Conservation (phyloP, 2,797 vertebrate species). For the Manis javanica region DNA sequence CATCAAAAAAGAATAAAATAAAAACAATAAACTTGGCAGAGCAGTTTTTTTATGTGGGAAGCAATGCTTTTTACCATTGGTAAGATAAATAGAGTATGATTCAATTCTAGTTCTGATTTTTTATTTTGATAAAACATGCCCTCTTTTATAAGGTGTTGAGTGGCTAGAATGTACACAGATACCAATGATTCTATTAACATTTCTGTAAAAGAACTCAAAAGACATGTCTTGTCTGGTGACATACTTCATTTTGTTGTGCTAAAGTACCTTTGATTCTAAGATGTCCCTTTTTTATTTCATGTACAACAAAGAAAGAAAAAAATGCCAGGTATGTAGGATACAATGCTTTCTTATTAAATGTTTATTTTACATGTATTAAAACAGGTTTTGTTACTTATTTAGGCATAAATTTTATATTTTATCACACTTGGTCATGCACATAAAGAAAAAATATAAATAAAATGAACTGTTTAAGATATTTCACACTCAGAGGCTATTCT, state of each 20-base stretch:
- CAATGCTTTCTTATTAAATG: not conserved
- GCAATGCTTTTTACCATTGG: not conserved
- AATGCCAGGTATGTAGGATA: not conserved
- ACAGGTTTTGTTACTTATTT: not conserved
- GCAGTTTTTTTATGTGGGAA: not conserved
- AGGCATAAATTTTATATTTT: not conserved
- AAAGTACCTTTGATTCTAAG: not conserved
- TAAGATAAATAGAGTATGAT: not conserved
- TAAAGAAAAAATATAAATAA: not conserved
- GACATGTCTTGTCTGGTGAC: not conserved
- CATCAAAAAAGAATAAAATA: slow-evolving; percentile 34
- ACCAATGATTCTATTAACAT: not conserved
- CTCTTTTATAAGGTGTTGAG: not conserved
- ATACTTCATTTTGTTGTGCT: not conserved
- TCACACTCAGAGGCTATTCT: not conserved
- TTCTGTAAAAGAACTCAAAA: not conserved
- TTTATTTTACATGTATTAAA: not conserved
- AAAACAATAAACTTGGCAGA: slow-evolving; percentile 31
- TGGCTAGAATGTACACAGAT: not conserved
- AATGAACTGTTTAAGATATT: not conserved
- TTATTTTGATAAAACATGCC: not conserved
- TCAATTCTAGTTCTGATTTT: not conserved
- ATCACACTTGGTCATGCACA: not conserved
- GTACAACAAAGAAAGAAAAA: not conserved
- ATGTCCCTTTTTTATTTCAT: not conserved